These are phyloP conservation scores for Drosophila burlai DNA, from an alignment of 1,140 invertebrate genomes.

Conservation along the genomic window DNA sequence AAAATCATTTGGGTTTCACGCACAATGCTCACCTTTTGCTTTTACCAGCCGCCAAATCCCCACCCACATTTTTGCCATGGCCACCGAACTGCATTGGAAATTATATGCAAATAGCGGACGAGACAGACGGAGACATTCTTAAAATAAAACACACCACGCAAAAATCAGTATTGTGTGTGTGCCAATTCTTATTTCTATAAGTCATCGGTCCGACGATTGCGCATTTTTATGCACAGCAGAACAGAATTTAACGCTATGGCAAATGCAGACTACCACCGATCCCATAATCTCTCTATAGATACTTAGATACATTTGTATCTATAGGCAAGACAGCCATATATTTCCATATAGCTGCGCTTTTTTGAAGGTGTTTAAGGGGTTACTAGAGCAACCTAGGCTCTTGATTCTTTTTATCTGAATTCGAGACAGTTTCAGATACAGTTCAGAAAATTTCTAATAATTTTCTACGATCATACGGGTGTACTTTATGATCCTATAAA, in stretches of 20 bases:
- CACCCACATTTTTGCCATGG: conserved; percentile 16
- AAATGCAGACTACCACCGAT: conserved; percentile 46
- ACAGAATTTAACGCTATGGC: conserved; percentile 59
- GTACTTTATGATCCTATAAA: background rate
- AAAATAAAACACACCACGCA: conserved; percentile 69
- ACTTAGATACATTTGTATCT: conserved; percentile 21
- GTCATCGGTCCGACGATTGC: conserved; percentile 53
- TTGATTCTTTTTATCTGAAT: background rate
- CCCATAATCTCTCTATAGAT: conserved; percentile 46
- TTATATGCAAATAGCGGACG: conserved; percentile 71
- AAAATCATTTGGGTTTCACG: conserved; percentile 18
- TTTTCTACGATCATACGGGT: too few species aligned
- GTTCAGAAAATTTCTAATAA: background rate
- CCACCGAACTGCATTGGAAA: conserved; percentile 72
- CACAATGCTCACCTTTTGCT: conserved; percentile 41
- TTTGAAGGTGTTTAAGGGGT: conserved; percentile 6
- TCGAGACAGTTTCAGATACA: background rate
- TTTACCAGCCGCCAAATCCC: background rate
- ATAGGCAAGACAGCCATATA: background rate
- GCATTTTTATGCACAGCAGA: conserved; percentile 68
- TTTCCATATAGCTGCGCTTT: conserved; percentile 3
- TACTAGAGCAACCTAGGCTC: background rate
- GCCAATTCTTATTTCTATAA: conserved; percentile 68
- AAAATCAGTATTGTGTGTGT: conserved; percentile 59
- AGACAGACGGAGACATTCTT: conserved; percentile 43